phyloP scores from a whole-genome alignment of 2,113 vertebrate genomes.

The Heteronetta atricapilla region DNA sequence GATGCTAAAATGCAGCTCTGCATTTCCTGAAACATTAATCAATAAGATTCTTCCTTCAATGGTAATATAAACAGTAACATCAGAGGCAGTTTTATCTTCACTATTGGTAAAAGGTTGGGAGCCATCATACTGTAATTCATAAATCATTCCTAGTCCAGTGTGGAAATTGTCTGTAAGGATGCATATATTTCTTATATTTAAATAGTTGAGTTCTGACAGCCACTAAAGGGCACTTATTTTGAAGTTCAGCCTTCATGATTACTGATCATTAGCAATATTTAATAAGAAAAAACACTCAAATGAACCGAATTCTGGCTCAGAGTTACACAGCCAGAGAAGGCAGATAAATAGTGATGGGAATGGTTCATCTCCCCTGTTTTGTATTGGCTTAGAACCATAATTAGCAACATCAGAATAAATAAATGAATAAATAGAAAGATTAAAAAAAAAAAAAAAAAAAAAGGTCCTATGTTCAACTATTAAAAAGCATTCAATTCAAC shows the following conservation, averaged over 20 bases:
- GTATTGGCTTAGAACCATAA: background rate
- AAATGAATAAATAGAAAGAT: background rate
- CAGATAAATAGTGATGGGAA: background rate
- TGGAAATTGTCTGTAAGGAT: background rate
- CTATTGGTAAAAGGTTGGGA: background rate
- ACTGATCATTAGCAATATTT: background rate
- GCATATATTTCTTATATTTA: background rate
- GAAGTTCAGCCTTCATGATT: background rate
- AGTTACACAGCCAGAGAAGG: background rate
- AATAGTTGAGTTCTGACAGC: background rate
- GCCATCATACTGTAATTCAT: background rate
- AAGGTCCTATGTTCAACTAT: background rate
- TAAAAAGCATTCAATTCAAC: too few species aligned
- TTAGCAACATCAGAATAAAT: background rate
- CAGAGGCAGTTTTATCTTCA: background rate
- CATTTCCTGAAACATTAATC: background rate
- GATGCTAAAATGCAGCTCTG: background rate
- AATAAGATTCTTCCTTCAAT: background rate
- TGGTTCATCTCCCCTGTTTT: fast-evolving
- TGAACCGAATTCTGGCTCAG: background rate
- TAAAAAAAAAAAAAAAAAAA: too few species aligned
- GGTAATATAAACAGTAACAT: background rate
- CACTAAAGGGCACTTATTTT: background rate
- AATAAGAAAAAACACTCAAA: background rate
- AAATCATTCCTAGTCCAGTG: background rate